Percentiles rank a stretch among this genome's conserved stretches.
phyloP scores from a whole-genome alignment of 2,888 invertebrate genomes.

The Lepeophtheirus nordmannii region DNA sequence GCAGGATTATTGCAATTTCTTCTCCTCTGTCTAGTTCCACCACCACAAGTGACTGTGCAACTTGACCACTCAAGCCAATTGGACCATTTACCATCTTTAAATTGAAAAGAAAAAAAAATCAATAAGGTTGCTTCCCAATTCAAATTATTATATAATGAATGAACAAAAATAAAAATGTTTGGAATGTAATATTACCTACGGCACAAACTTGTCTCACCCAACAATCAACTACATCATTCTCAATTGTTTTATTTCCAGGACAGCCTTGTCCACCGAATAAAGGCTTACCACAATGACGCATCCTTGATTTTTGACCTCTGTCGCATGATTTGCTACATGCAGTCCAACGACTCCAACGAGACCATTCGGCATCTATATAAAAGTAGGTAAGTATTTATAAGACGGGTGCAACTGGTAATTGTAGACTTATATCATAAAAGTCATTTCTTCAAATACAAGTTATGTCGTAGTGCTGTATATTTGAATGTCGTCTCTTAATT shows the following conservation, averaged over 20 bases:
- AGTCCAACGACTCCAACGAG: neutral
- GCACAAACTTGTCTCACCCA: neutral
- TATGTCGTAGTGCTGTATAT: no score
- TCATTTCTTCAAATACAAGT: no score
- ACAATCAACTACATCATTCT: neutral
- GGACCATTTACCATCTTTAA: neutral
- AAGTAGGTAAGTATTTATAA: neutral
- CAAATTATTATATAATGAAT: neutral
- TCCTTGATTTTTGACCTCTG: neutral
- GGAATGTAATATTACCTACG: neutral
- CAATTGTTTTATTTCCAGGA: neutral
- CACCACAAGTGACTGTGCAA: conserved; percentile 68
- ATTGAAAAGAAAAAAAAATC: neutral
- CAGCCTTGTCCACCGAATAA: neutral
- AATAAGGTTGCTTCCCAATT: no score
- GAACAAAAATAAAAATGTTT: neutral
- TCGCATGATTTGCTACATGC: neutral
- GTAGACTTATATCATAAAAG: no score
- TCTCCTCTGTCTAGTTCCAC: conserved; percentile 55
- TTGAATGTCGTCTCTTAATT: no score
- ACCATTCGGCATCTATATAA: neutral
- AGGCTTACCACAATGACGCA: neutral
- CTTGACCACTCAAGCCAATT: conserved; percentile 38
- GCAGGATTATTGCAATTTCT: conserved; percentile 59
- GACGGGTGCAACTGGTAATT: no score